Base-by-base conservation (phyloP, 2,797 vertebrate species). In the Cirrhinus molitorella region DNA sequence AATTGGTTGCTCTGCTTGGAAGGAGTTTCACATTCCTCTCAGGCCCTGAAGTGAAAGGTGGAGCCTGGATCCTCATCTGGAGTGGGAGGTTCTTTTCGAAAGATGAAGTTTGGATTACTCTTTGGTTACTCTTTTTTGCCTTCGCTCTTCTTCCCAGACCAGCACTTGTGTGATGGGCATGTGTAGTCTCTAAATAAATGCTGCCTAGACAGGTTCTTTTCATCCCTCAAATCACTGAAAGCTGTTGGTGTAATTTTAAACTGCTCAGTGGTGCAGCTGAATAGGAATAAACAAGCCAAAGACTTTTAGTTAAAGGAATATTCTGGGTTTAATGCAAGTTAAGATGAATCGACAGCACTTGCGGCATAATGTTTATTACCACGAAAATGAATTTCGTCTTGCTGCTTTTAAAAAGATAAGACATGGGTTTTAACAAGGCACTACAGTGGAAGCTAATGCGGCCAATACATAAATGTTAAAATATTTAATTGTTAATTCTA, bases 11-110 rank as follows among this genome's bases (percentile, higher is more conserved):
- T 89, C 79, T 84, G 65, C 78, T 85, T 83, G 67, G 83, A 86
- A 85, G 84, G 53, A 49, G 80, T 83, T 43, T 90, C 74, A 80
- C 84, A 89, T 92, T 91, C 83, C 80, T 89, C 87, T 74, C 88
- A 85, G 85, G 73, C 84, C 88, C 85, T 70, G 79, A 81, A 81
- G 85, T 89, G 70, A 85, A 85, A 87, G 79, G 74, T 83, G 75
- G 45, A 80, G 70, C 28, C 51, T 61, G 34, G 51, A 66, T 81
- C 65, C 70, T 80, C 72, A 45, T 81, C 53, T n/a, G 65, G 79
- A 77, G 66, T 66, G 78, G 59, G 83, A 72, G 76, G 76, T 79
- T 70, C 28, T 85, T 63, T 47, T 57, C 43, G 1, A 19, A 59
- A 55, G 49, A 37, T 51, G 28, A 40, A 57, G 40, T 59, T 49